phyloP scores from a whole-genome alignment of 1,140 invertebrate genomes.

The Meloidogyne exigua region DNA sequence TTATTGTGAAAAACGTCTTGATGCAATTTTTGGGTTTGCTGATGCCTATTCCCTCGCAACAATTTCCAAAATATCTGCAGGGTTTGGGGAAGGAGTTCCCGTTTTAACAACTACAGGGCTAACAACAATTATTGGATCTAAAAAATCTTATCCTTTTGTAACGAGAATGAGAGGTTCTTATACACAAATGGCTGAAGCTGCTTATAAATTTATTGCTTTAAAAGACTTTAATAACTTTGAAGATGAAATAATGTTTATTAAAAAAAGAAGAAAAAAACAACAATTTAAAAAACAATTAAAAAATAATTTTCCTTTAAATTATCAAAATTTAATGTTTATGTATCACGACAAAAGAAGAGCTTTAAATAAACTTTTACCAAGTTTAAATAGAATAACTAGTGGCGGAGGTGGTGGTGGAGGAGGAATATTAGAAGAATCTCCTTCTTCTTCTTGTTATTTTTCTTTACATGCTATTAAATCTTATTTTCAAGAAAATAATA shows the following conservation, averaged over 20 bases:
- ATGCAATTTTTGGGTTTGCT: constrained; percentile 74
- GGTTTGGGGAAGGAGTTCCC: constrained; percentile 76
- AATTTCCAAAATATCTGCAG: constrained; percentile 79
- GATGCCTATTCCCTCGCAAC: constrained; percentile 87
- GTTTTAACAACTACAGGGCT: constrained; percentile 80
- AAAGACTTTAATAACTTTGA: constrained; percentile 26
- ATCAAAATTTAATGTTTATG: constrained; percentile 58
- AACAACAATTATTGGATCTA: constrained; percentile 75
- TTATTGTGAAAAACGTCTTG: constrained; percentile 54
- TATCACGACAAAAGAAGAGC: constrained; percentile 62
- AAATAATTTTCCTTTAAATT: constrained; percentile 44
- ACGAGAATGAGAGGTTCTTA: constrained; percentile 83
- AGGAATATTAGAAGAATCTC: constrained; percentile 26
- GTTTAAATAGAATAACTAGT: background rate
- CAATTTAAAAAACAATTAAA: constrained; percentile 4
- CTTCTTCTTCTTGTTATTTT: constrained; percentile 58
- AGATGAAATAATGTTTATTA: background rate
- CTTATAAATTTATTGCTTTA: constrained; percentile 57
- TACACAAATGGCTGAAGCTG: constrained; percentile 70
- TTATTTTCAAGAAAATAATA: constrained; percentile 56
- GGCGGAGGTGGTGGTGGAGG: constrained; percentile 9
- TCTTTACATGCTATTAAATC: constrained; percentile 61
- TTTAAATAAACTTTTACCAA: constrained; percentile 43
- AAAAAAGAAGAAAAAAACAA: background rate
- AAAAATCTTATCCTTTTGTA: constrained; percentile 74